Evolutionary conservation across 2,888 invertebrate species (phyloP), one percentile per base, ranked within the genome.

Genomic region (Acronicta leporina): DNA sequence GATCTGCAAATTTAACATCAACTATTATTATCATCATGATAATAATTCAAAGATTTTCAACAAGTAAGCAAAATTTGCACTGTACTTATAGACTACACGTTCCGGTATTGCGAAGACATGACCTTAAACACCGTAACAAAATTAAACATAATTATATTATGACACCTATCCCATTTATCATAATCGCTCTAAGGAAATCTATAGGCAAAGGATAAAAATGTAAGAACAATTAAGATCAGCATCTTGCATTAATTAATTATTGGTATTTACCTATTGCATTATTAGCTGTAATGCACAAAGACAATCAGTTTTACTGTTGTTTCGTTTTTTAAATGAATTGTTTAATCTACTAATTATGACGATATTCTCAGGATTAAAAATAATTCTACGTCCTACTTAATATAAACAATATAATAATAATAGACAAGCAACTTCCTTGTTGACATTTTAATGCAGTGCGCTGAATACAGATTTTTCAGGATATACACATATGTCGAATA

Each of bases 111-210:
- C 0, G 11, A 15, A 45, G 13, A 9, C 55, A 10, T 52, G 42
- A 49, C 41, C 9, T 42, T 40, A 40, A 40, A 52, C 16, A 40
- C 10, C 16, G 27, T 38, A 49, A 52, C 33, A 25, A 60, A 52
- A 52, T 52, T 30, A 63, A 33, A 27, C 11, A 45, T 38, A 65
- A 60, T 60, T 38, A 5, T 10, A 30, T 52, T 41, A 67, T 35
- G 33, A 42, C n/a, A n/a, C n/a, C n/a, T 52, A 40, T 44, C 42
- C 45, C 52, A 53, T 63, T 48, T 55, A 60, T 33, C 10, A 42
- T n/a, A 38, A 40, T 50, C 16, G 16, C 25, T 43, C 11, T 35
- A 48, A 60, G 53, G 41, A 49, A 60, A 45, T 46, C 20, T 46
- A 25, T 45, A 45, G 15, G 13, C 13, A 35, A 20, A 35, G 48